phyloP scores from a whole-genome alignment of 2,113 vertebrate genomes.

The Dromiciops gliroides region DNA sequence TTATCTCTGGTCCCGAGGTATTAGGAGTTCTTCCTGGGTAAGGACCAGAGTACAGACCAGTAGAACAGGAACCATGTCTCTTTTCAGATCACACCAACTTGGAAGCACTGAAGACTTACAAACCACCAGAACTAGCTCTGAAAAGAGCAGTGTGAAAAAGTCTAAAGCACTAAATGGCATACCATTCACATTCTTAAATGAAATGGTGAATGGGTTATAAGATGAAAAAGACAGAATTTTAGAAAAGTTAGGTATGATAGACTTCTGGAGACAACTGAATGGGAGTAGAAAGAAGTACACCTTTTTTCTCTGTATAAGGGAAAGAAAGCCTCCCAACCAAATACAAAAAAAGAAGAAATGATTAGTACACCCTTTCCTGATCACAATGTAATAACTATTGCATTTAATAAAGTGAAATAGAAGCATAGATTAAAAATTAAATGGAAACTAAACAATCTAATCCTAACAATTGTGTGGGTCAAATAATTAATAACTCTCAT shows the following conservation, averaged over 20 bases:
- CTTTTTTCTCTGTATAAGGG: not conserved
- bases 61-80: not conserved
- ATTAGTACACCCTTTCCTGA: no score
- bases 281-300: not conserved
- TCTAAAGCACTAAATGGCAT: not conserved
- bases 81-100: not conserved
- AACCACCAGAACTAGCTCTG: not conserved
- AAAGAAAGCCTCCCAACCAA: no score
- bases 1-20: not conserved
- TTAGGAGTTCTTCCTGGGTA: not conserved
- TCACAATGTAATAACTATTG: no score
- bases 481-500: no score
- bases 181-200: no score
- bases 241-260: not conserved
- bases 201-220: no score
- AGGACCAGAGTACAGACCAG: not conserved
- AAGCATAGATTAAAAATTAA: no score
- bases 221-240: no score
- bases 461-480: no score
- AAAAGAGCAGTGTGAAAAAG: not conserved
- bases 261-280: not conserved
- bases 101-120: not conserved
- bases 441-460: no score
- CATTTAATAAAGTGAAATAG: no score
- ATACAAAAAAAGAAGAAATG: no score